These are phyloP conservation scores for Dryobota labecula DNA, from an alignment of 2,888 invertebrate genomes.

Conservation along the genomic window DNA sequence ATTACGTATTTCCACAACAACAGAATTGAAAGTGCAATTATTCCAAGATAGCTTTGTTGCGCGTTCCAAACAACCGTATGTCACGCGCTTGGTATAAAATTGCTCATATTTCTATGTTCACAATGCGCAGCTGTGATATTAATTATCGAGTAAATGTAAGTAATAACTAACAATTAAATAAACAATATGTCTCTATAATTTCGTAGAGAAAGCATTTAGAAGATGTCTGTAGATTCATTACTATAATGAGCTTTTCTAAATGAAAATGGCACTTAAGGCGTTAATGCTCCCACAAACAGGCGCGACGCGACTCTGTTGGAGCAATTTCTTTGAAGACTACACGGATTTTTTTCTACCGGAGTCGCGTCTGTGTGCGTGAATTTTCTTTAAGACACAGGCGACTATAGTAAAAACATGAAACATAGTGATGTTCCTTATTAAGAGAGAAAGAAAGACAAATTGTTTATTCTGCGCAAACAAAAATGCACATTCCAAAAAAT, in stretches of 20 bases:
- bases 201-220: slow-evolving; percentile 40
- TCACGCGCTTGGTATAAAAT: slow-evolving; percentile 55
- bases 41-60: not conserved
- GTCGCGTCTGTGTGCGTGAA: no score
- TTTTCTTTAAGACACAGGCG: no score
- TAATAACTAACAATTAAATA: slow-evolving; percentile 67
- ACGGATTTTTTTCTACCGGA: no score
- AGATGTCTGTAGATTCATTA: slow-evolving; percentile 22
- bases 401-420: no score
- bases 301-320: no score
- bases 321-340: no score
- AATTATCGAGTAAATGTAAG: slow-evolving; percentile 62
- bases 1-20: no score
- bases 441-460: no score
- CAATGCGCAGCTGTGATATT: slow-evolving; percentile 63
- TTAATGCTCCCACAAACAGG: not conserved
- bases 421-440: no score
- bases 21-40: not conserved
- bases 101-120: slow-evolving; percentile 62
- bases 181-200: slow-evolving; percentile 53
- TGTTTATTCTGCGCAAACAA: no score
- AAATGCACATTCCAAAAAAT: no score
- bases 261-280: slow-evolving; percentile 18
- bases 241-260: slow-evolving; percentile 33
- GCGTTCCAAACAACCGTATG: slow-evolving; percentile 11